Base-by-base conservation (phyloP, 2,888 invertebrate species). In the Pristionchus exspectatus region DNA sequence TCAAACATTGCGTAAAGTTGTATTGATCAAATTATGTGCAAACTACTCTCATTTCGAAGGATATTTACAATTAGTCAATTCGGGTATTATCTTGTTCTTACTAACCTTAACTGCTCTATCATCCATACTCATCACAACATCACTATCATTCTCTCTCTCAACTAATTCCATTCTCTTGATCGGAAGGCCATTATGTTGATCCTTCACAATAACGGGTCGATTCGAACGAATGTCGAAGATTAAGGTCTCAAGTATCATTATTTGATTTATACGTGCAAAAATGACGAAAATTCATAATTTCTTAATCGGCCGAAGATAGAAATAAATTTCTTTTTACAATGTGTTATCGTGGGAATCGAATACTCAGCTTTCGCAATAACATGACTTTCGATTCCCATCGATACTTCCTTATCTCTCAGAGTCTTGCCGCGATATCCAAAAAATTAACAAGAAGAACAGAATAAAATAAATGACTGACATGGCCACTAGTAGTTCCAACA, bases 171-270 rank as follows among this genome's bases (percentile, higher is more conserved):
- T 96, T 94, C 97, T 96, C 95, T 97, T 97, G 88, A 99, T 98
- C 0, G 99, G 98, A 86, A 97, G 96, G 90, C 97, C 97, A 95
- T 98, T 98, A 96, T 98, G 97, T 95, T 99, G 99, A 96, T 99
- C 98, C 95, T 99, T 99, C 0, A 98, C 96, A 77, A 97, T 95
- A 81, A 97, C 96, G 0, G 99, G 99, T 95, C 97, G 97, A 93
- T 97, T 97, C 12, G 98, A 97, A 91, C 99, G 97, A 91, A 99
- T 97, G 95, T 99, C 99, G 95, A 98, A 99, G 0, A 99, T 95
- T 18, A 99, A 96, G 63, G 96, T 94, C 95, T 96, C 92, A 90
- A 94, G 88, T 50, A 50, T 18, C 30, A 85, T 27, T 56, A 33
- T 77, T 38, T 50, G 9, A 50, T 14, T 44, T 44, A 24, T 9